Evolutionary conservation across 1,140 invertebrate species (phyloP).

Genomic region (Drosophila azteca): DNA sequence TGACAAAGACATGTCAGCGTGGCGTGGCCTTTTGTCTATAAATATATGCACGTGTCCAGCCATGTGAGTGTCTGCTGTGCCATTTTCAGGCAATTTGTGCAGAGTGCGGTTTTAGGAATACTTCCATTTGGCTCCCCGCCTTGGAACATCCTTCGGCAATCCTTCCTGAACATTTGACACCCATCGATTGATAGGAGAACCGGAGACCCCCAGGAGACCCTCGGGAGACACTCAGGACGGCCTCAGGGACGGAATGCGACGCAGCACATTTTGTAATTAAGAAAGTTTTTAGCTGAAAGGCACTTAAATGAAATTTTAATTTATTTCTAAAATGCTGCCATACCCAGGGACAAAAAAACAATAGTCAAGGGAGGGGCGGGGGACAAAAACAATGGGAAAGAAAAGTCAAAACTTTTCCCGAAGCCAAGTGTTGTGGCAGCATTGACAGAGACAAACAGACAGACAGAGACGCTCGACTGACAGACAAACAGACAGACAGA

Average conservation of each 20-base stretch:
- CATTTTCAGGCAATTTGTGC: slow-evolving; percentile 47
- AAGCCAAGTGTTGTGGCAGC: slow-evolving; percentile 44
- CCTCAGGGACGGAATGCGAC: slow-evolving; percentile 6
- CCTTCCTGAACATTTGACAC: slow-evolving; percentile 10
- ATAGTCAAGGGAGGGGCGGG: slow-evolving; percentile 31
- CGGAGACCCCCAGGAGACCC: neutral
- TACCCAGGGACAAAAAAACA: slow-evolving; percentile 26
- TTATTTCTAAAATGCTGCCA: slow-evolving; percentile 78
- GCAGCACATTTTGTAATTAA: slow-evolving; percentile 77
- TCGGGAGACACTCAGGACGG: too few relatives aligned
- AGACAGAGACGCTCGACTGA: slow-evolving; percentile 11
- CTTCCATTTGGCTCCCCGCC: slow-evolving; percentile 20
- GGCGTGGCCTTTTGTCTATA: slow-evolving; percentile 27
- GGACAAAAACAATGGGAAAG: slow-evolving; percentile 32
- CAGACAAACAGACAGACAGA: slow-evolving; percentile 18
- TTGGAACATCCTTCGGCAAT: slow-evolving; percentile 37
- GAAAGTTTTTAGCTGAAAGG: slow-evolving; percentile 73
- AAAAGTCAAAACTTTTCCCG: slow-evolving; percentile 54
- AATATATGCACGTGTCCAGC: slow-evolving; percentile 1
- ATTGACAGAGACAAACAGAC: slow-evolving; percentile 46
- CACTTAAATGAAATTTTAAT: slow-evolving; percentile 82
- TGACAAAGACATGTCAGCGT: slow-evolving; percentile 47
- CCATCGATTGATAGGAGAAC: slow-evolving; percentile 31
- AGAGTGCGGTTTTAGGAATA: slow-evolving; percentile 7
- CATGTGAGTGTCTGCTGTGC: slow-evolving; percentile 20